phyloP scores from a whole-genome alignment of 2,888 invertebrate species.

The Syritta pipiens region DNA sequence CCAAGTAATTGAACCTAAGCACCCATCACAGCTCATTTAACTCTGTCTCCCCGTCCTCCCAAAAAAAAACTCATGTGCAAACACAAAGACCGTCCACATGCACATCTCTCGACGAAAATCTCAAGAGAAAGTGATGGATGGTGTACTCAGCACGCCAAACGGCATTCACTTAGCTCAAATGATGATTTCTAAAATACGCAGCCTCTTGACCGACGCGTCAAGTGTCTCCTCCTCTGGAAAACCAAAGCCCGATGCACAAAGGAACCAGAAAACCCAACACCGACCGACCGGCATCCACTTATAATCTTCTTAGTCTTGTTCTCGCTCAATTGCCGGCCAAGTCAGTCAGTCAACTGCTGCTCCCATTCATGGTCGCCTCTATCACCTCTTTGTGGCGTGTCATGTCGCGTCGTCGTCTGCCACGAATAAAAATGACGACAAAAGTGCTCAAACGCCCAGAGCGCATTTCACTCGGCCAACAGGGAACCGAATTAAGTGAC shows the following conservation, averaged over 20 bases:
- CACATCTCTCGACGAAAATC: not conserved
- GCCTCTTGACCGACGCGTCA: slow-evolving; percentile 54
- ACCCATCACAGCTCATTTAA: too few relatives aligned
- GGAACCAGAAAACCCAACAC: too few relatives aligned
- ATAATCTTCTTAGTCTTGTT: slow-evolving; percentile 61
- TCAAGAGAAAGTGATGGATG: slow-evolving; percentile 27
- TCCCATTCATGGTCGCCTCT: slow-evolving; percentile 41
- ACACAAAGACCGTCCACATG: not conserved
- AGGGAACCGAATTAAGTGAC: slow-evolving; percentile 57
- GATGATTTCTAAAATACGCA: slow-evolving; percentile 53
- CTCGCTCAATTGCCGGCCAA: slow-evolving; percentile 63
- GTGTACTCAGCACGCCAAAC: slow-evolving; percentile 15
- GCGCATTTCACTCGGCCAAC: slow-evolving; percentile 47
- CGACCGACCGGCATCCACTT: slow-evolving; percentile 27
- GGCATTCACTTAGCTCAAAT: slow-evolving; percentile 45
- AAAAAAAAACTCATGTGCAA: not conserved
- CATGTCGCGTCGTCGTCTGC: too few relatives aligned
- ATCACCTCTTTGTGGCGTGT: slow-evolving; percentile 49
- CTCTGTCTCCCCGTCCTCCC: too few relatives aligned
- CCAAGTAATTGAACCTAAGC: too few relatives aligned
- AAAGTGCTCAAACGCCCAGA: too few relatives aligned
- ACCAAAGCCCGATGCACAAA: slow-evolving; percentile 16
- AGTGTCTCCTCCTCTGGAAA: slow-evolving; percentile 22
- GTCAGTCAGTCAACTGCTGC: slow-evolving; percentile 56
- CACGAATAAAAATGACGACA: too few relatives aligned